Base-by-base conservation (phyloP, 2,888 invertebrate genomes). In the Candidula unifasciata region DNA sequence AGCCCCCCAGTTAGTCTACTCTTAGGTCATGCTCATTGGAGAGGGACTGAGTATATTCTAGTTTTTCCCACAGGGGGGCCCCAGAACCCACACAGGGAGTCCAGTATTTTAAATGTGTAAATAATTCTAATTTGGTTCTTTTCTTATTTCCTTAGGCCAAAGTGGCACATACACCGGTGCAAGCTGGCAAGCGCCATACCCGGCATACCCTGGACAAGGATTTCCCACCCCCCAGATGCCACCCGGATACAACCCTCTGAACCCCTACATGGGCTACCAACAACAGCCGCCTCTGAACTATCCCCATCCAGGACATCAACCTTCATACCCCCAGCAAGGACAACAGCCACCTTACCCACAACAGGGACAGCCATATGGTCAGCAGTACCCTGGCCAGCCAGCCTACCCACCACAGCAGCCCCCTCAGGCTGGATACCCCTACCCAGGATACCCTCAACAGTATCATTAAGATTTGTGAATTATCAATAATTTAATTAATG, bases 261-360 rank as follows among this genome's bases (percentile, higher is more conserved):
- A 91, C 74, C 92, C 91, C 21, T 91, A 91, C 86, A 91, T 90
- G 90, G 86, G 87, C 33, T 88, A 88, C 80, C 80, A 71, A 24
- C 84, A 82, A 6, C 87, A 85, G 24, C 87, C 74, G 10, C 86
- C 82, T 66, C 44, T 80, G 82, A 87, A 87, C 3, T 88, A 89
- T 69, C 88, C 88, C 35, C 87, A 86, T 3, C 86, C 82, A 60
- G 84, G 82, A 16, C 68, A 27, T 13, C 68, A 77, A 30, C 77
- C 74, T 13, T 84, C 86, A 18, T 82, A 85, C 18, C 87, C 81
- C 13, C 84, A 85, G 18, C 85, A 83, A 0, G 79, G 82, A 30
- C 54, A 81, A 2, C 80, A 35, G 57, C 71, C 88, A 33, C 86
- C 85, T 13, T 88, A 88, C 54, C 84, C 88, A 27, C 87, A 87